Conservation (phyloP, 2,113 vertebrate genomes). For the Nasalis larvatus region DNA sequence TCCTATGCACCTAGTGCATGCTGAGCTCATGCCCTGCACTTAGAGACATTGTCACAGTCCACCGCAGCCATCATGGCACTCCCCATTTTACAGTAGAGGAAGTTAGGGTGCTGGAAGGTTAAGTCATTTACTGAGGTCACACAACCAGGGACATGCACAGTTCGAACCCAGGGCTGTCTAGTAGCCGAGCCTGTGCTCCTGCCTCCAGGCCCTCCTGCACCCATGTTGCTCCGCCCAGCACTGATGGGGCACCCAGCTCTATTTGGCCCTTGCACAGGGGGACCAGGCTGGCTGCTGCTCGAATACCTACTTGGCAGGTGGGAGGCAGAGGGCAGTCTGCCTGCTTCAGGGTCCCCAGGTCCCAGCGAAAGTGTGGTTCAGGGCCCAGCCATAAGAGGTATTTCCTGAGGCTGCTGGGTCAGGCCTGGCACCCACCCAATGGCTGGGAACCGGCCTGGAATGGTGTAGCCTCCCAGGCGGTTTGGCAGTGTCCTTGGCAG, state of each 20-base stretch:
- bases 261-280: neutral
- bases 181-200: neutral
- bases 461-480: neutral
- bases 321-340: neutral
- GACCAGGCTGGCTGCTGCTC: neutral
- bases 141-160: neutral
- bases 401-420: slow-evolving; percentile 6
- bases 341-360: neutral
- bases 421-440: neutral
- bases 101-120: neutral
- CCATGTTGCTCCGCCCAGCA: neutral
- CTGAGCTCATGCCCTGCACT: neutral
- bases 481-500: neutral
- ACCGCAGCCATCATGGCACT: neutral
- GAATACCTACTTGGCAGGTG: neutral
- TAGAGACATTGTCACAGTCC: neutral
- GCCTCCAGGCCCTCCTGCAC: no score
- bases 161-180: neutral
- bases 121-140: neutral
- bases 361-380: slow-evolving; percentile 1
- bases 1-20: neutral
- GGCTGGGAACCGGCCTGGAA: slow-evolving; percentile 2
- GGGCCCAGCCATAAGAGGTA: neutral
- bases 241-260: neutral
- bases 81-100: neutral